Evolutionary conservation across 2,797 vertebrate genomes (phyloP).

Genomic region (Mallotus villosus): DNA sequence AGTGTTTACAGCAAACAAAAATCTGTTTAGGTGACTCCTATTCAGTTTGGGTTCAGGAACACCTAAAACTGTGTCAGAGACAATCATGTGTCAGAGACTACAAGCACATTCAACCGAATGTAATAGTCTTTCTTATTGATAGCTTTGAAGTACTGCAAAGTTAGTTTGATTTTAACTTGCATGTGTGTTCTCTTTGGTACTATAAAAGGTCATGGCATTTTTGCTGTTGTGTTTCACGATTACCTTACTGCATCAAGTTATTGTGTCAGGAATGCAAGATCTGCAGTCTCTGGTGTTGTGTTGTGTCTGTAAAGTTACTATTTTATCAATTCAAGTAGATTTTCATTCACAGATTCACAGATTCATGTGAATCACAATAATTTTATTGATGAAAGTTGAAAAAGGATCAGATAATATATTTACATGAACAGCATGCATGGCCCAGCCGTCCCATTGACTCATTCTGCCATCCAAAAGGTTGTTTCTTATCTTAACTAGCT

Average conservation of each 20-base stretch:
- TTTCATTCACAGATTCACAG: no score
- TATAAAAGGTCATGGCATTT: background rate
- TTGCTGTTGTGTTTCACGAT: background rate
- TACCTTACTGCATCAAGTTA: background rate
- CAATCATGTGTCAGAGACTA: slow-evolving; percentile 19
- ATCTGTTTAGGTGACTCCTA: slow-evolving; percentile 20
- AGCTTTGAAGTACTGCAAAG: background rate
- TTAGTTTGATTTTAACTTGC: background rate
- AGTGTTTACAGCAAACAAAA: slow-evolving; percentile 48
- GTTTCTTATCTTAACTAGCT: background rate
- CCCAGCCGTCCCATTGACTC: no score
- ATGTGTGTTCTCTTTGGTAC: background rate
- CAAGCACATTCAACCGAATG: slow-evolving; percentile 20
- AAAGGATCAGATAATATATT: no score
- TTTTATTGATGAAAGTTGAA: no score
- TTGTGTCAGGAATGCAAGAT: background rate
- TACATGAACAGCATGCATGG: no score
- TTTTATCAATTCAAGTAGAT: no score
- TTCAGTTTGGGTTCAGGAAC: slow-evolving; percentile 8
- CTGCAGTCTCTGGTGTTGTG: background rate
- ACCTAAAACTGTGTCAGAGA: background rate
- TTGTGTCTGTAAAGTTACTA: background rate
- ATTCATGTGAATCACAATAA: background rate
- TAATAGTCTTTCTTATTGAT: no score
- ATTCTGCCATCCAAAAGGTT: no score